phyloP scores from a whole-genome alignment of 2,113 vertebrate genomes.

The Caranx melampygus region DNA sequence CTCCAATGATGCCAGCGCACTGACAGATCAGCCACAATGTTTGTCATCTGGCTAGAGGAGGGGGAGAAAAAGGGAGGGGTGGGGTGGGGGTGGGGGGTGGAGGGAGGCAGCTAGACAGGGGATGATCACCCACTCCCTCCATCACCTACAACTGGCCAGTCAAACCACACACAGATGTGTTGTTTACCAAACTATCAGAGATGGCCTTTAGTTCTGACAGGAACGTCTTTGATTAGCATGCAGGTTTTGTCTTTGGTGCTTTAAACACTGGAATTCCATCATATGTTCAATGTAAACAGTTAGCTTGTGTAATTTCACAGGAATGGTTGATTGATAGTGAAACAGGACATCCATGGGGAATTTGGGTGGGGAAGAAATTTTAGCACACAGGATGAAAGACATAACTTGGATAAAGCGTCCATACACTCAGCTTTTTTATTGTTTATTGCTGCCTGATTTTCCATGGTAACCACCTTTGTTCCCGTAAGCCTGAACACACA shows the following conservation, averaged over 20 bases:
- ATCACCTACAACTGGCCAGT: conserved; percentile 12
- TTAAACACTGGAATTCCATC: background rate
- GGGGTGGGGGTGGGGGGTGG: background rate
- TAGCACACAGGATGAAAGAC: background rate
- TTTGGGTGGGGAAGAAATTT: background rate
- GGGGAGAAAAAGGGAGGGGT: conserved; percentile 10
- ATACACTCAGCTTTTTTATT: background rate
- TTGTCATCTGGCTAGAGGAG: conserved; percentile 77
- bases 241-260: background rate
- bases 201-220: background rate
- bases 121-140: conserved; percentile 39
- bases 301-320: no score
- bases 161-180: conserved; percentile 7
- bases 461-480: conserved; percentile 27
- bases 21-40: conserved; percentile 80
- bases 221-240: background rate
- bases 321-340: background rate
- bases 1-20: conserved; percentile 78
- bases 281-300: background rate
- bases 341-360: background rate
- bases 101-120: conserved; percentile 33
- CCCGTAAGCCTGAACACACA: conserved; percentile 22
- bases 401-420: conserved; percentile 6
- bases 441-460: conserved; percentile 35
- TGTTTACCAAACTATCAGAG: conserved; percentile 15